Evolutionary conservation across 1,140 invertebrate species (phyloP), one percentile per base, ranked within the genome.

Genomic region (Capitella teleta): DNA sequence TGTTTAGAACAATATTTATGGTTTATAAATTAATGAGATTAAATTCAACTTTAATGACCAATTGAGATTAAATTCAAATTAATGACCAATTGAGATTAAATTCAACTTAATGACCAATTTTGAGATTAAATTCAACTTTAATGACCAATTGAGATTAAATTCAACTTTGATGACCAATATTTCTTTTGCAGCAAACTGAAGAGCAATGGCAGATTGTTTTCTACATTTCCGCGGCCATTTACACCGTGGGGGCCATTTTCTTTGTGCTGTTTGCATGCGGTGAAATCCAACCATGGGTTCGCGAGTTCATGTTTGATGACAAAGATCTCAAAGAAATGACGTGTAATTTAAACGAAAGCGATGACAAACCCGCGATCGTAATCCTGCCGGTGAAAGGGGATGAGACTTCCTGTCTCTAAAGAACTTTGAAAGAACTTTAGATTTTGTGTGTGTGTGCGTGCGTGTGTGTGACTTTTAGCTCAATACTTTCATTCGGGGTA

Each of bases 201-300:
- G 60, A 63, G 38, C 61, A 74, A 51, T 74, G 73, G 73, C 59
- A 62, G 49, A 52, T 56, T 1, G 65, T 75, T 1, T 73, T 75
- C 52, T 59, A 58, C 25, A 58, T 74, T 14, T 67, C 67, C 34
- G 61, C 58, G 1, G 57, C 50, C 12, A 62, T 75, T 19, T 58
- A 67, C 21, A 41, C 66, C 1, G 24, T 60, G 5, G 73, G 72
- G 2, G 58, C 64, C 10, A 16, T 68, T 3, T 37, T 68, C 5
- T 74, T 64, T 54, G 46, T 54, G 1, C 14, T 67, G 2, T 62
- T 74, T 38, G 69, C 61, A 18, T 56, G 57, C 24, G 72, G 67
- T 3, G 58, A 59, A 36, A 55, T 60, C 34, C 62, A 65, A 41
- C 36, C 53, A 26, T 66, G 62, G 62, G 62, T 61, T 1, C 32